Conservation (phyloP, 2,113 vertebrate species). For the Hippocampus comes region DNA sequence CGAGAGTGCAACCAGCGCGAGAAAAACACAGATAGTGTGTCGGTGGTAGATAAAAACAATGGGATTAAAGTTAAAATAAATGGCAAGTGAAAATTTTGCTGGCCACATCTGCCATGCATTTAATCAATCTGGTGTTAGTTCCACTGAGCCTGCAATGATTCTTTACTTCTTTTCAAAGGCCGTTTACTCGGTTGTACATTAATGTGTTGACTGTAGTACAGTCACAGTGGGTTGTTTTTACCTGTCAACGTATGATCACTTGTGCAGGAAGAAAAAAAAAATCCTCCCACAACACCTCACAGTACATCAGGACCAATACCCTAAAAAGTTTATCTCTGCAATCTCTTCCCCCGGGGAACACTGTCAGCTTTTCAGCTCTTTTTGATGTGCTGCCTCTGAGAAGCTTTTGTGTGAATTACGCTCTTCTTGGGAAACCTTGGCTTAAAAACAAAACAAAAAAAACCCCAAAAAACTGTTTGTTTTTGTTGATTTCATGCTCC, state of each 20-base stretch:
- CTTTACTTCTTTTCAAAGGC: not conserved
- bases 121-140: slow-evolving; percentile 27
- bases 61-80: slow-evolving; percentile 34
- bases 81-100: too few relatives aligned
- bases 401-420: slow-evolving; percentile 22
- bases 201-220: not conserved
- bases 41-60: too few relatives aligned
- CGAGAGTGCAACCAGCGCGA: too few relatives aligned
- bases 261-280: not conserved
- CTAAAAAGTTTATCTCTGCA: slow-evolving; percentile 18
- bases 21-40: too few relatives aligned
- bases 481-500: not conserved
- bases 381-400: slow-evolving; percentile 19
- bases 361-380: slow-evolving; percentile 11
- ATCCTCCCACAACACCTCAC: not conserved
- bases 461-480: not conserved
- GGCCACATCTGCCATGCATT: not conserved
- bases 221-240: not conserved
- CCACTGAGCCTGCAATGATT: not conserved
- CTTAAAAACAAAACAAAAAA: not conserved
- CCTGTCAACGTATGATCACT: not conserved
- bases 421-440: slow-evolving; percentile 10
- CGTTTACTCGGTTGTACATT: not conserved
- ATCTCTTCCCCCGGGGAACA: slow-evolving; percentile 18
- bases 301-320: not conserved